Evolutionary conservation across 2,113 vertebrate genomes (phyloP).

Genomic region (Hassar affinis): DNA sequence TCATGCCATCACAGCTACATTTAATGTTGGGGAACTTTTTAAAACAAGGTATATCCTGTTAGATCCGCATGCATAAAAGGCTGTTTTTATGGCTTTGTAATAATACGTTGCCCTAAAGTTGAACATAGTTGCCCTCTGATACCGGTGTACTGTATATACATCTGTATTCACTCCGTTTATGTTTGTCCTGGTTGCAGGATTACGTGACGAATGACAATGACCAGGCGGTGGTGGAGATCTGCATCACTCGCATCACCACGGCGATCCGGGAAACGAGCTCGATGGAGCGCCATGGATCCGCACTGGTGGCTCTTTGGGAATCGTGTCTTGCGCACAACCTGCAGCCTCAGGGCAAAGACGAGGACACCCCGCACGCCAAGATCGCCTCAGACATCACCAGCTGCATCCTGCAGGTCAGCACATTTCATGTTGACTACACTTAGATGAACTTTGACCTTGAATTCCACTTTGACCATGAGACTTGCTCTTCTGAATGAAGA

Average conservation of each 20-base stretch:
- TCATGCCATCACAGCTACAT: not conserved
- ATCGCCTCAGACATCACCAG: conserved; percentile 97
- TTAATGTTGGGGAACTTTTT: not conserved
- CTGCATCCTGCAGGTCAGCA: conserved; percentile 90
- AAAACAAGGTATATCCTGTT: not conserved
- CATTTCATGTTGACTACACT: not conserved
- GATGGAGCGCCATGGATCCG: conserved; percentile 81
- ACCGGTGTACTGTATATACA: not conserved
- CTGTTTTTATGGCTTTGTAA: too few relatives aligned
- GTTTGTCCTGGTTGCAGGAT: conserved; percentile 73
- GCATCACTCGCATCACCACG: conserved; percentile 89
- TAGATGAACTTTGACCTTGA: not conserved
- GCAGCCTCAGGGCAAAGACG: conserved; percentile 77
- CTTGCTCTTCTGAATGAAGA: not conserved
- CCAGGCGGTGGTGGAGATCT: conserved; percentile 97
- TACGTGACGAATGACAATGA: conserved; percentile 92
- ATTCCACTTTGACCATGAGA: not conserved
- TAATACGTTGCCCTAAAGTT: too few relatives aligned
- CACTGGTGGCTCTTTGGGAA: conserved; percentile 91
- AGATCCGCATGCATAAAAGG: too few relatives aligned
- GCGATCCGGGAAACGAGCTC: conserved; percentile 89
- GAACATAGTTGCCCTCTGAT: too few relatives aligned
- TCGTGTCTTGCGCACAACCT: conserved; percentile 91
- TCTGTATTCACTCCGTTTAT: not conserved
- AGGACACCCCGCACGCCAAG: conserved; percentile 91